Percentiles rank a stretch among this genome's conserved stretches.
phyloP scores from a whole-genome alignment of 2,888 invertebrate species.

The Stratiomys singularior region DNA sequence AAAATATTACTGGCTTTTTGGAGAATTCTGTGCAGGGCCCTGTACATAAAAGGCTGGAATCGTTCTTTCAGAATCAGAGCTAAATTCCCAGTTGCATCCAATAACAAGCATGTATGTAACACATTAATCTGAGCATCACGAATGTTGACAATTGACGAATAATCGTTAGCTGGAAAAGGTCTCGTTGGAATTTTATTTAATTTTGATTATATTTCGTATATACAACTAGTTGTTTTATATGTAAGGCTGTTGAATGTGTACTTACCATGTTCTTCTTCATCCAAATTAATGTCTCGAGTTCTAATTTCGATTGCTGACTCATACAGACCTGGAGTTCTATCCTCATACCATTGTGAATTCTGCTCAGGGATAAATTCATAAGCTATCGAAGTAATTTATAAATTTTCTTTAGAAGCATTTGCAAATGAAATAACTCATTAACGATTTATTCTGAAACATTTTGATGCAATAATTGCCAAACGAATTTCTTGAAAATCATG shows the following conservation, averaged over 20 bases:
- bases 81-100: slow-evolving; percentile 76
- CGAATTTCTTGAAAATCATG: no score
- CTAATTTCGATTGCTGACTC: slow-evolving; percentile 64
- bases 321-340: slow-evolving; percentile 63
- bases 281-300: slow-evolving; percentile 60
- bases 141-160: slow-evolving; percentile 56
- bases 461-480: no score
- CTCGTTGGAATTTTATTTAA: not conserved
- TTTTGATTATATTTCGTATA: not conserved
- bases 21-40: slow-evolving; percentile 74
- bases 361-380: slow-evolving; percentile 51
- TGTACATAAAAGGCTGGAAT: slow-evolving; percentile 73
- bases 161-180: slow-evolving; percentile 51
- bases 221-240: no score
- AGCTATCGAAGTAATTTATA: not conserved
- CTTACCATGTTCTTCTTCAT: slow-evolving; percentile 55
- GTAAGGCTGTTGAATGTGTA: not conserved
- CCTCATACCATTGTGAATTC: slow-evolving; percentile 61
- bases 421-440: not conserved
- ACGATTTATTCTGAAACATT: no score
- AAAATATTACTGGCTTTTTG: slow-evolving; percentile 30
- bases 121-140: slow-evolving; percentile 72
- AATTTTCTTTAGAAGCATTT: not conserved
- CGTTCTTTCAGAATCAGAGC: slow-evolving; percentile 68
- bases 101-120: slow-evolving; percentile 73